These are phyloP conservation scores for Chionodraco myersi DNA, from an alignment of 2,113 vertebrate genomes.

Conservation along the genomic window DNA sequence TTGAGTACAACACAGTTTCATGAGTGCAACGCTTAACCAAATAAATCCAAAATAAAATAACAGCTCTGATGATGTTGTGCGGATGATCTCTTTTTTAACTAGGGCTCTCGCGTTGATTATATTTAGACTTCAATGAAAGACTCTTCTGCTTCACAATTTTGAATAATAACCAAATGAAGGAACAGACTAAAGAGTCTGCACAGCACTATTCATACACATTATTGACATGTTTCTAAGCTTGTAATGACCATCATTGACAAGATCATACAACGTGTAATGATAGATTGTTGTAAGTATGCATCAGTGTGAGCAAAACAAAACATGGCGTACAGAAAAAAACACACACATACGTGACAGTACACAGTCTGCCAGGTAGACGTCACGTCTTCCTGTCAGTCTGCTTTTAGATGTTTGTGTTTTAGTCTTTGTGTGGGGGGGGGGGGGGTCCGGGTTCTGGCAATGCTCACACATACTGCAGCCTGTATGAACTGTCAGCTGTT, in stretches of 20 bases:
- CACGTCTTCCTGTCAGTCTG: not conserved
- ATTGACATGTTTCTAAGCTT: not conserved
- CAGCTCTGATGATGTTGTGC: not conserved
- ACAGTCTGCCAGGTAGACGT: not conserved
- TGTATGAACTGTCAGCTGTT: constrained; percentile 24
- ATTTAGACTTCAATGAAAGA: not conserved
- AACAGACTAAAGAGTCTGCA: not conserved
- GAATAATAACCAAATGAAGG: not conserved
- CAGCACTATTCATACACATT: not conserved
- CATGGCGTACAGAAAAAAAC: not conserved
- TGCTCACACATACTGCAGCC: not conserved
- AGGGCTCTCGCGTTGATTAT: not conserved
- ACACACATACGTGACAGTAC: not conserved
- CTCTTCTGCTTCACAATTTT: not conserved
- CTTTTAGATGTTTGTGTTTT: not conserved
- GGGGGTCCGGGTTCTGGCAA: not conserved
- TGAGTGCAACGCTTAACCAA: not conserved
- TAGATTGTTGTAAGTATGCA: no score
- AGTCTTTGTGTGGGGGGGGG: not conserved
- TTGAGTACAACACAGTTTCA: not conserved
- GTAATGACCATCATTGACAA: not conserved
- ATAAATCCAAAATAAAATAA: not conserved
- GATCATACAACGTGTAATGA: not conserved
- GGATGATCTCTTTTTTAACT: not conserved
- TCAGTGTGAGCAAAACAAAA: not conserved